phyloP scores from a whole-genome alignment of 2,113 vertebrate genomes.

The Antennarius striatus region DNA sequence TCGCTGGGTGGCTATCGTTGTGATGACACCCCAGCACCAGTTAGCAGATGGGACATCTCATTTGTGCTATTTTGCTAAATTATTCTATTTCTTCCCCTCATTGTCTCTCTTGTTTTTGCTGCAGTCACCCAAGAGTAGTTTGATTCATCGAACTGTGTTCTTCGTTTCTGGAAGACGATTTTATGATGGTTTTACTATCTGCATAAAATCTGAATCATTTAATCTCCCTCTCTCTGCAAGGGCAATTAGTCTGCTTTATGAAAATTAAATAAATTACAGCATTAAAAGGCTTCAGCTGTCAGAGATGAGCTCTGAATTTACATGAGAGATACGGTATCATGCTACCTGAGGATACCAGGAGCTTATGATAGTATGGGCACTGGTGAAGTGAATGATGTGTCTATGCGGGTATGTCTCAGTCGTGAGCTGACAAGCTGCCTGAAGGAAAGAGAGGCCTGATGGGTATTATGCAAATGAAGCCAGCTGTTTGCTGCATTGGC shows the following conservation, averaged over 20 bases:
- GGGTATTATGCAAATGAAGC: conserved; percentile 75
- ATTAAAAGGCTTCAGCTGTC: conserved; percentile 51
- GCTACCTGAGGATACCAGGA: background rate
- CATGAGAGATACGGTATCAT: background rate
- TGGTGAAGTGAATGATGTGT: conserved; percentile 22
- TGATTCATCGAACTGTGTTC: conserved; percentile 49
- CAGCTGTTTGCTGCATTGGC: conserved; percentile 72
- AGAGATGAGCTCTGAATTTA: conserved; percentile 22
- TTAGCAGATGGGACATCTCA: conserved; percentile 34
- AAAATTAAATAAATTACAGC: conserved; percentile 57
- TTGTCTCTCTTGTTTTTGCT: conserved; percentile 24
- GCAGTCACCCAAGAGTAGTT: conserved; percentile 36
- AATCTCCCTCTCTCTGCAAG: conserved; percentile 43
- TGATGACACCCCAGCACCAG: conserved; percentile 28
- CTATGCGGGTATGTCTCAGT: conserved; percentile 42
- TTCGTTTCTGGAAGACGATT: conserved; percentile 55
- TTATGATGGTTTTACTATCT: conserved; percentile 60
- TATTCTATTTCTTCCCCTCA: conserved; percentile 41
- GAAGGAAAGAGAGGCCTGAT: conserved; percentile 63
- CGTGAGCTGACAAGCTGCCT: conserved; percentile 66
- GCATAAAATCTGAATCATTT: conserved; percentile 47
- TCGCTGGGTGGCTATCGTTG: conserved; percentile 19
- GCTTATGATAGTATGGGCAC: conserved; percentile 24
- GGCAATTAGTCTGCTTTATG: conserved; percentile 53
- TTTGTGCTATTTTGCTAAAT: conserved; percentile 24